Conservation (phyloP, 2,888 invertebrate species). For the Xanthia icteritia region DNA sequence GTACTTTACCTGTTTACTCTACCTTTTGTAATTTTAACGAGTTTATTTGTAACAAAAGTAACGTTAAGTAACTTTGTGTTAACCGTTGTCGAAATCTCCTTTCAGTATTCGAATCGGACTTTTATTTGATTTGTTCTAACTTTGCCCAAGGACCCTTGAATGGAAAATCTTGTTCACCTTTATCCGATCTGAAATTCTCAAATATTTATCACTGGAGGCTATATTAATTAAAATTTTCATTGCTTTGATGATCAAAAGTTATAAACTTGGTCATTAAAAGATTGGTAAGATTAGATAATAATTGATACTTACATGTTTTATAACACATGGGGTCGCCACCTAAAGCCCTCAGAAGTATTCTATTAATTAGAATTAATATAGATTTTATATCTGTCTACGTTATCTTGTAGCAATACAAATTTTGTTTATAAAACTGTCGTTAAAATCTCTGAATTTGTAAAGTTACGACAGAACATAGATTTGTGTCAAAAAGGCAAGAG, state of each 20-base stretch:
- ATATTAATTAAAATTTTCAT: conserved; percentile 43
- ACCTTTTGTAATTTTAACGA: conserved; percentile 82
- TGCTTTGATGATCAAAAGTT: conserved; percentile 40
- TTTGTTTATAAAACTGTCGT: conserved; percentile 39
- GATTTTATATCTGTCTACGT: conserved; percentile 35
- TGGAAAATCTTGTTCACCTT: conserved; percentile 7
- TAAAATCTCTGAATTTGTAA: conserved; percentile 12
- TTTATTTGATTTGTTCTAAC: conserved; percentile 46
- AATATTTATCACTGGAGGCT: background rate
- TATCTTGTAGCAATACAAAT: conserved; percentile 28
- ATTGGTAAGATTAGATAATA: conserved; percentile 43
- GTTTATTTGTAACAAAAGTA: conserved; percentile 77
- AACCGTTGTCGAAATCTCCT: conserved; percentile 65
- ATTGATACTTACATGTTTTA: conserved; percentile 57
- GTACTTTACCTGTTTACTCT: conserved; percentile 74
- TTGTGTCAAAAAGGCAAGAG: background rate
- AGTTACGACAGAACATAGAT: background rate
- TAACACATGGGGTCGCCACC: conserved; percentile 34
- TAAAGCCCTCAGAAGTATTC: conserved; percentile 35
- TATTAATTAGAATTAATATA: conserved; percentile 50
- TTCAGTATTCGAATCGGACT: conserved; percentile 29
- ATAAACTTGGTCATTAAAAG: conserved; percentile 51
- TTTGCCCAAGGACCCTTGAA: conserved; percentile 4
- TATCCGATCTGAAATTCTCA: conserved; percentile 7
- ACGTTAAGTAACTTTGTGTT: conserved; percentile 73